Base-by-base conservation (phyloP, 2,113 vertebrate genomes). In the Cinclus cinclus region DNA sequence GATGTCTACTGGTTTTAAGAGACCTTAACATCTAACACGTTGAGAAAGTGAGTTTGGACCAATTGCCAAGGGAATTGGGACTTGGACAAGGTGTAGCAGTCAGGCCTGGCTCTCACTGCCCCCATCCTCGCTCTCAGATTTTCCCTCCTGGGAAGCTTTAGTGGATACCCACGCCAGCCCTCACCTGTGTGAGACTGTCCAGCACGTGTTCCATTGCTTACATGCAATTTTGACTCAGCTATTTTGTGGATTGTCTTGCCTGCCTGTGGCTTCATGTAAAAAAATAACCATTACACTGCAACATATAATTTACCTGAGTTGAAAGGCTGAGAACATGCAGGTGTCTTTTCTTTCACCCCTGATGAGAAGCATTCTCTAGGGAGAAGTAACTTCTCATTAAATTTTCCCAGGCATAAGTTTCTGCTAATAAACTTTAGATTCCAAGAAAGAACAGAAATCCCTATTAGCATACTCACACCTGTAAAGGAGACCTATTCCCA, bases 281-380 rank as follows among this genome's bases (percentile, higher is more conserved):
- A 85, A 90, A 92, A 75, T 73, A 95, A 22, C 58, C 52, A 83
- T 78, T 93, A 68, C 24, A 23, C 28, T 64, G 49, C 37, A 95
- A 52, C 6, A 0, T 74, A 30, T 78, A 15, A 92, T 94, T 92
- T 86, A 77, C 21, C 17, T 2, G 9, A 90, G 56, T 15, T n/a
- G 47, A 63, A 83, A 86, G 27, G 65, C 33, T 73, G 39, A 84
- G 91, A 79, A 67, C 41, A 50, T 31, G 44, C 49, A 68, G 9
- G n/a, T 81, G 47, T 47, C 73, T 88, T 82, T 62, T 78, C 70
- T 83, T 87, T 83, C 44, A 59, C 27, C 3, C 23, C 44, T 62
- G 11, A 63, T 24, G 81, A 75, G 42, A 63, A 67, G 16, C 11
- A 31, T 47, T 94, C 14, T 25, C 42, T 63, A 52, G 9, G 21